Percentiles rank a stretch among this genome's conserved stretches.
Evolutionary conservation across 2,797 vertebrate genomes (phyloP).

Genomic region (Mus caroli): DNA sequence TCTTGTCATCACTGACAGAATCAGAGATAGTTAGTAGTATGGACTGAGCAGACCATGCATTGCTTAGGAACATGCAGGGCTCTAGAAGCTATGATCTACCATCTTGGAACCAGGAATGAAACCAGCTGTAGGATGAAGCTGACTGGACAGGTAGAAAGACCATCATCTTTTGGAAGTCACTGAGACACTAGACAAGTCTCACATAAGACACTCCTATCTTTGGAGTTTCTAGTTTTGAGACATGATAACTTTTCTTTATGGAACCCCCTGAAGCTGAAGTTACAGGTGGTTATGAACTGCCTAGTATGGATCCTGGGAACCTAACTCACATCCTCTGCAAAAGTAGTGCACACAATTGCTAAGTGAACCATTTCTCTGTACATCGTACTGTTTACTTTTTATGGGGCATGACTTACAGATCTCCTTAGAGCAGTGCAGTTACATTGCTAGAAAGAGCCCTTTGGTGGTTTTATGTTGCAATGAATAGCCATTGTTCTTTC

Average conservation of each 20-base stretch:
- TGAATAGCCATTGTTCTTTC: not conserved
- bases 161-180: not conserved
- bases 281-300: not conserved
- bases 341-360: not conserved
- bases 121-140: not conserved
- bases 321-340: not conserved
- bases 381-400: slow-evolving; percentile 5
- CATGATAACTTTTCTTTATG: not conserved
- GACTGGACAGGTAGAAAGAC: not conserved
- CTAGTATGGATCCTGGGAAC: not conserved
- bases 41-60: not conserved
- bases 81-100: not conserved
- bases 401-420: not conserved
- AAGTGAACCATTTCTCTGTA: not conserved
- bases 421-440: not conserved
- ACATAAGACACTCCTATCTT: not conserved
- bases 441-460: not conserved
- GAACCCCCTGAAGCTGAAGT: not conserved
- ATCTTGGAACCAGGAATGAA: slow-evolving; percentile 7
- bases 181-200: not conserved
- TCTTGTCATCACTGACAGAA: not conserved
- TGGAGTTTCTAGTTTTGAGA: slow-evolving; percentile 39
- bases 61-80: not conserved
- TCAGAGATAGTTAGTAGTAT: fast-evolving
- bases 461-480: not conserved